Evolutionary conservation across 1,140 invertebrate species (phyloP).

Genomic region (Drosophila neocordata): DNA sequence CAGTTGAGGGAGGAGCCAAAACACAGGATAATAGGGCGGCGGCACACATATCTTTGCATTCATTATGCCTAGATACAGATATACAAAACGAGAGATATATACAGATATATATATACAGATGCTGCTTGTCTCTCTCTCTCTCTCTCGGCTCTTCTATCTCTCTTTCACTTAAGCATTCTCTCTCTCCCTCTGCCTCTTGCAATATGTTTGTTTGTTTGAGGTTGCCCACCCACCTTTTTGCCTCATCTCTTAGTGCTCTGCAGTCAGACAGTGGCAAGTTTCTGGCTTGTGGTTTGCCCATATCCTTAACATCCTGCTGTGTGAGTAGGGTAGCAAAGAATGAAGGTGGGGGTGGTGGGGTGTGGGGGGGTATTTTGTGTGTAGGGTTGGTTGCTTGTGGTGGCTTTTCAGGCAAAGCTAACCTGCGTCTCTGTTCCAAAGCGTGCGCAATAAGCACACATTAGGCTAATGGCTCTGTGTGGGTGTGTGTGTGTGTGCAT

Average conservation of each 20-base stretch:
- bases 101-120: constrained; percentile 39
- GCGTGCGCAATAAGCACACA: constrained; percentile 79
- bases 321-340: not conserved
- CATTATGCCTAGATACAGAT: constrained; percentile 62
- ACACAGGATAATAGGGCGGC: constrained; percentile 78
- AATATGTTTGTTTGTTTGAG: constrained; percentile 51
- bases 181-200: constrained; percentile 36
- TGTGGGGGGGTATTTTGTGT: not conserved
- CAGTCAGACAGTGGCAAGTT: constrained; percentile 60
- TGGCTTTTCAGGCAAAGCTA: constrained; percentile 28
- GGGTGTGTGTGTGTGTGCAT: constrained; percentile 29
- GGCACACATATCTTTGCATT: constrained; percentile 72
- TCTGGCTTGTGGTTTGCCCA: constrained; percentile 47
- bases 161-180: constrained; percentile 36
- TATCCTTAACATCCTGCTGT: constrained; percentile 25
- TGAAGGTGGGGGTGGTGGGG: not conserved
- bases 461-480: constrained; percentile 72
- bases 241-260: constrained; percentile 8
- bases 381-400: constrained; percentile 34
- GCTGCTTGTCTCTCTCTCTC: constrained; percentile 42
- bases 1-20: constrained; percentile 71
- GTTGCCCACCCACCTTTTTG: constrained; percentile 12
- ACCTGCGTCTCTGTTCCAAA: constrained; percentile 67
- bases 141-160: constrained; percentile 38
- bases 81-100: constrained; percentile 31